Evolutionary conservation across 2,888 invertebrate species (phyloP), one percentile per base, ranked within the genome.

Genomic region (Oxyscelio sp.): DNA sequence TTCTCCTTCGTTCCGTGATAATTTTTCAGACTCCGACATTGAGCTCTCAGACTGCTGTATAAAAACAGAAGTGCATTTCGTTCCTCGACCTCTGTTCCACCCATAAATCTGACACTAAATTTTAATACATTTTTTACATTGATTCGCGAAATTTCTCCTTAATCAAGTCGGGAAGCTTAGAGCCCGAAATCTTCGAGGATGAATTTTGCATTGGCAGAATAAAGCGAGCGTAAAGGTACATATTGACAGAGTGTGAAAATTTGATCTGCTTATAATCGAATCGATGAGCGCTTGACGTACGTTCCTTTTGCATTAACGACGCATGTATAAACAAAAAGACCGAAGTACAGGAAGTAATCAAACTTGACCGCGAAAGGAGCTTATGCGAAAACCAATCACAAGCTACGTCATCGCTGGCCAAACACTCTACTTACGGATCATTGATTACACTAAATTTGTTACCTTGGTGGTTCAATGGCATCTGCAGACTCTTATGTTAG

Each of bases 371-470:
- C 85, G 68, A 56, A 74, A 77, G 81, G 70, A 78, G 85, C 66
- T 82, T 82, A 82, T 65, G 70, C 65, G 85, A 68, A 79, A 85
- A 82, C 78, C 82, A 81, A 82, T 85, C 78, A 78, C 81, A 77
- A 65, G 73, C 68, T 81, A 19, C 79, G 79, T 79, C 75, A 80
- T 79, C 70, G 71, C 13, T 63, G 63, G 65, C 43, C 73, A 74
- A 81, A 74, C 73, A 22, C 83, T 77, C 50, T 63, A 56, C 63
- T 73, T 43, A 66, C 73, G 81, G 85, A 81, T 85, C 85, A 85
- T 70, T 85, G 85, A 85, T 85, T 81, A 63, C 77, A 66, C 85
- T 66, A 77, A 85, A 85, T 81, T 81, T 81, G 85, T 80, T 81
- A 84, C 71, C 75, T 80, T 75, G 80, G 66, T 66, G 77, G 71